Percentiles rank a stretch among this genome's conserved stretches.
Conservation (phyloP, 2,113 vertebrate species). For the Fulmarus glacialis region DNA sequence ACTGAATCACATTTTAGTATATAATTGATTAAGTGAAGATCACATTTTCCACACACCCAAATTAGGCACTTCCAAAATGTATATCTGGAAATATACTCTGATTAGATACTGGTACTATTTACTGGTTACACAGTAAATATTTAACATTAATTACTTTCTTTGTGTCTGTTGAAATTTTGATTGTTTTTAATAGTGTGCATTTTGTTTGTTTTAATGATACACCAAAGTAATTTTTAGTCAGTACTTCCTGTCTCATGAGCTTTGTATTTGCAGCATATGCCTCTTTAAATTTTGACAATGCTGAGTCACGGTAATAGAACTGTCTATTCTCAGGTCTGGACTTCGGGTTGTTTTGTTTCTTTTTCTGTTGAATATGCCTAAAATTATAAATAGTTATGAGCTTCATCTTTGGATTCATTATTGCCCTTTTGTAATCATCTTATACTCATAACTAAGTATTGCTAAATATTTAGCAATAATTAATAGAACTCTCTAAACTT, state of each 20-base stretch:
- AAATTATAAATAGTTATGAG: neutral
- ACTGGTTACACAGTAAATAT: neutral
- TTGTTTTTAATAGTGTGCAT: neutral
- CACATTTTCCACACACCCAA: neutral
- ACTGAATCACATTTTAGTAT: neutral
- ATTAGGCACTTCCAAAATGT: neutral
- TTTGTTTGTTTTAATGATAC: neutral
- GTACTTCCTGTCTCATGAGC: neutral
- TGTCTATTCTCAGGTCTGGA: neutral
- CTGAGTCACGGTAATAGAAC: neutral
- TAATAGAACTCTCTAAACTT: neutral
- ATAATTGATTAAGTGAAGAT: neutral
- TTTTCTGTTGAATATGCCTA: neutral
- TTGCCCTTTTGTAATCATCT: neutral
- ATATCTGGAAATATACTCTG: neutral
- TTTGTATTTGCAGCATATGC: neutral
- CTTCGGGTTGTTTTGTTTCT: neutral
- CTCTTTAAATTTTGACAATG: neutral
- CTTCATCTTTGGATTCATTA: neutral
- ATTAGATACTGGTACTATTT: neutral
- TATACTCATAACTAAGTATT: neutral
- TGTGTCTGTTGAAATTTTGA: neutral
- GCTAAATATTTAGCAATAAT: neutral
- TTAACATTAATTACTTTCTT: neutral
- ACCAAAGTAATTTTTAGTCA: neutral